Base-by-base conservation (phyloP, 2,113 vertebrate species). In the Apaloderma vittatum region DNA sequence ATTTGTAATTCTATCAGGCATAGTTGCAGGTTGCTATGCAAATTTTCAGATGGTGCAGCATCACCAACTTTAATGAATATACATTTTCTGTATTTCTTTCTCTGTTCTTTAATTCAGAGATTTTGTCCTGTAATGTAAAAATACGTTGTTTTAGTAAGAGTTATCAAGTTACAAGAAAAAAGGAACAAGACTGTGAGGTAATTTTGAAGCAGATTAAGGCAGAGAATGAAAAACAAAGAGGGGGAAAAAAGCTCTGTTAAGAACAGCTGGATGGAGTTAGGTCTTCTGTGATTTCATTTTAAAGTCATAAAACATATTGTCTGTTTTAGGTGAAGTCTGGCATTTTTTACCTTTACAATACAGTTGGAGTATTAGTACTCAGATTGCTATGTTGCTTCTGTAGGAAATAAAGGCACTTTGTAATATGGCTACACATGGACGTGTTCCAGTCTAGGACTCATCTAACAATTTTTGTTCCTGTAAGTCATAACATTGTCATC, bases 201-300 rank as follows among this genome's bases (percentile, higher is more conserved):
- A 96, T 96, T 97, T 92, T 95, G 72, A 95, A 92, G 55, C 0
- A 0, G 95, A 94, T 97, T 95, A 94, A 92, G 75, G 92, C 83
- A 93, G 90, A 90, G 79, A 92, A 96, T 86, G 72, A 88, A 96
- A 96, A 96, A 95, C 88, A 94, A 96, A 93, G 30, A n/a, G 49
- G 32, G 29, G 4, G 1, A 48, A 79, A 82, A 59, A 85, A 34
- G 5, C 8, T 77, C 32, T 86, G 67, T 93, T 94, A 92, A 88
- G 55, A 96, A 93, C 96, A 96, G 93, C 78, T 97, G 96, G 90
- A 88, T 90, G 51, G 71, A 92, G n/a, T 90, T 92, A 90, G 51
- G 12, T 90, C 40, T 86, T 88, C 59, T 32, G 37, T 93, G 82
- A 90, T 95, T 96, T 94, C 75, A 86, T 96, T 93, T 92, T 92